Conservation (phyloP, 2,888 invertebrate species). For the Drosophila anceps region DNA sequence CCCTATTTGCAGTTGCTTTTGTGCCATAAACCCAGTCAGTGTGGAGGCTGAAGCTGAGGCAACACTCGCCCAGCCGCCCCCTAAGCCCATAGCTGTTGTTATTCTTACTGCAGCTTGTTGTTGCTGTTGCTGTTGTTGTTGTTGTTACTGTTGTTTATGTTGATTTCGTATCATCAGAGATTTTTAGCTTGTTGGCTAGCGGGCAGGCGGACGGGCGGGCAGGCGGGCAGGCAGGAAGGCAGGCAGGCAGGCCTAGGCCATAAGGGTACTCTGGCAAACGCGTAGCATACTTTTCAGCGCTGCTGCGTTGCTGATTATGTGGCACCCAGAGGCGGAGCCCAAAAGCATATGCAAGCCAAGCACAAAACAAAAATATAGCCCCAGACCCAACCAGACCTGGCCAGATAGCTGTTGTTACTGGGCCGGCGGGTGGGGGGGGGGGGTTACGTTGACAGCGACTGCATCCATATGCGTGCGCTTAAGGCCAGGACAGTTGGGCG, state of each 20-base stretch:
- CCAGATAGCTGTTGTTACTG: too few relatives aligned
- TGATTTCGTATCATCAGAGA: slow-evolving; percentile 81
- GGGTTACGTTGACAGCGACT: slow-evolving; percentile 45
- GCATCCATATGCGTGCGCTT: slow-evolving; percentile 39
- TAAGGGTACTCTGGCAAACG: slow-evolving; percentile 33
- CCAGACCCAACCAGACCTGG: slow-evolving; percentile 1
- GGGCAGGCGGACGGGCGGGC: slow-evolving; percentile 26
- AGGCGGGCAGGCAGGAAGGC: background rate
- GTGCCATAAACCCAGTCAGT: slow-evolving; percentile 66
- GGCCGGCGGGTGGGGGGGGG: too few relatives aligned
- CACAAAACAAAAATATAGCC: slow-evolving; percentile 44
- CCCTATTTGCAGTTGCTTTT: slow-evolving; percentile 79
- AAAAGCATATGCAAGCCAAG: slow-evolving; percentile 53
- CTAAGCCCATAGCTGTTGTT: slow-evolving; percentile 51
- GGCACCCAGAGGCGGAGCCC: slow-evolving; percentile 45
- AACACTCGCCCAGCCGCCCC: slow-evolving; percentile 11
- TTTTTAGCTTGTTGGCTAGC: slow-evolving; percentile 68
- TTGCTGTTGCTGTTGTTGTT: slow-evolving; percentile 31
- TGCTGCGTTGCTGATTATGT: slow-evolving; percentile 70
- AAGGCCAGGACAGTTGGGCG: slow-evolving; percentile 11
- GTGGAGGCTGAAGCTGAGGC: slow-evolving; percentile 1
- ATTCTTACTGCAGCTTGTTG: slow-evolving; percentile 24
- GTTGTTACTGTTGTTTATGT: slow-evolving; percentile 70
- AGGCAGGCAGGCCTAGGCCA: slow-evolving; percentile 26
- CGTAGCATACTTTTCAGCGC: slow-evolving; percentile 78